Percentiles rank a stretch among this genome's conserved stretches.
These are phyloP conservation scores for Xerus inauris DNA, from an alignment of 2,113 vertebrate genomes.

Conservation along the genomic window DNA sequence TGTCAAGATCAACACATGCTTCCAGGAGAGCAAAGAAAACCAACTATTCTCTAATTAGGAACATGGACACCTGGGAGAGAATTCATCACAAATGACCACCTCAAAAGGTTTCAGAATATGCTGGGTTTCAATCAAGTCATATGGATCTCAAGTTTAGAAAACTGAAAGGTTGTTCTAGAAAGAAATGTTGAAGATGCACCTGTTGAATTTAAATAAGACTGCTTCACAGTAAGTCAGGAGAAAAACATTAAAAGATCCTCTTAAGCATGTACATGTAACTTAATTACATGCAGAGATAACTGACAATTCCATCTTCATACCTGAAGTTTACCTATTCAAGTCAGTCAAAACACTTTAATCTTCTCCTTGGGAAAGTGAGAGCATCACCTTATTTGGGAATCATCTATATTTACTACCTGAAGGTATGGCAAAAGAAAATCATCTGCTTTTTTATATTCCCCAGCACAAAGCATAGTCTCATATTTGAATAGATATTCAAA, in stretches of 20 bases:
- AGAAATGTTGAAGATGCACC: not conserved
- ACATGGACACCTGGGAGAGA: not conserved
- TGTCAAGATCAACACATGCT: conserved; percentile 25
- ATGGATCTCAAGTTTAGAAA: conserved; percentile 22
- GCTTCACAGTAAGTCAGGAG: not conserved
- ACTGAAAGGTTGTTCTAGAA: not conserved
- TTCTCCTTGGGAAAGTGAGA: not conserved
- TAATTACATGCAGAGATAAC: not conserved
- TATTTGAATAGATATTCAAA: not conserved
- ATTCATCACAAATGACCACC: not conserved
- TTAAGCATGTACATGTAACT: not conserved
- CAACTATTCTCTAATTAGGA: not conserved
- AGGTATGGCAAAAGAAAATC: not conserved
- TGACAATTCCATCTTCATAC: conserved; percentile 21
- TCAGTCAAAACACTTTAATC: not conserved
- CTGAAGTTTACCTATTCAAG: not conserved
- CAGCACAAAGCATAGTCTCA: not conserved
- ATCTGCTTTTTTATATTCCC: not conserved
- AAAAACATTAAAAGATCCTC: conserved; percentile 9
- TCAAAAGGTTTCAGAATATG: not conserved
- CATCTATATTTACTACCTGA: not conserved
- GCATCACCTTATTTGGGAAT: not conserved
- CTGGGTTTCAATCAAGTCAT: not conserved
- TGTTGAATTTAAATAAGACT: not conserved
- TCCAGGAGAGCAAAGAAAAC: conserved; percentile 28